Percentiles rank a stretch among this genome's conserved stretches.
Conservation (phyloP, 2,888 invertebrate species). For the Ichneumon xanthorius region DNA sequence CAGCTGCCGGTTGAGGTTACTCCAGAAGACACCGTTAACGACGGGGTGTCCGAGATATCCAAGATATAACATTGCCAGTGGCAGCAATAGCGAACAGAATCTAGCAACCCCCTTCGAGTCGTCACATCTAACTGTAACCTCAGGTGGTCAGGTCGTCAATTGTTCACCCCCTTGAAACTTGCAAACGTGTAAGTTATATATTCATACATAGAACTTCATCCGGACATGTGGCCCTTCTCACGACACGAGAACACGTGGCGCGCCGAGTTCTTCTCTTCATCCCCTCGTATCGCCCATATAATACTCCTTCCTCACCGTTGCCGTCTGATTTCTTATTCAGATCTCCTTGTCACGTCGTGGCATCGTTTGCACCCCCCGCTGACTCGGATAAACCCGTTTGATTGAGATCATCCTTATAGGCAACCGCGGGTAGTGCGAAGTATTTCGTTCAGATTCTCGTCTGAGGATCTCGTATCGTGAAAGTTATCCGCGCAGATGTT, state of each 20-base stretch:
- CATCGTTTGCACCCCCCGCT: slow-evolving; percentile 77
- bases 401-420: slow-evolving; percentile 78
- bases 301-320: slow-evolving; percentile 30
- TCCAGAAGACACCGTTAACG: slow-evolving; percentile 62
- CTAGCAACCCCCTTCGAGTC: slow-evolving; percentile 53
- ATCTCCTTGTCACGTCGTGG: slow-evolving; percentile 72
- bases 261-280: slow-evolving; percentile 68
- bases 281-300: slow-evolving; percentile 51
- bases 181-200: slow-evolving; percentile 71
- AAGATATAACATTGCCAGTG: slow-evolving; percentile 23
- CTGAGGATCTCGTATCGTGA: slow-evolving; percentile 2
- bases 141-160: slow-evolving; percentile 75
- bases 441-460: background rate
- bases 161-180: slow-evolving; percentile 70
- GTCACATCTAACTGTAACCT: slow-evolving; percentile 68
- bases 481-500: slow-evolving; percentile 13
- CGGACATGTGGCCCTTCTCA: slow-evolving; percentile 76
- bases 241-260: slow-evolving; percentile 66
- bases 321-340: slow-evolving; percentile 78
- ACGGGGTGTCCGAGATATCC: slow-evolving; percentile 59
- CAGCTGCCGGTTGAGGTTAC: slow-evolving; percentile 61
- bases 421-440: background rate
- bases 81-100: slow-evolving; percentile 41
- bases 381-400: slow-evolving; percentile 82
- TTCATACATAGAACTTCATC: slow-evolving; percentile 71